Evolutionary conservation across 1,140 invertebrate genomes (phyloP).

Genomic region (Rhysida immarginata): DNA sequence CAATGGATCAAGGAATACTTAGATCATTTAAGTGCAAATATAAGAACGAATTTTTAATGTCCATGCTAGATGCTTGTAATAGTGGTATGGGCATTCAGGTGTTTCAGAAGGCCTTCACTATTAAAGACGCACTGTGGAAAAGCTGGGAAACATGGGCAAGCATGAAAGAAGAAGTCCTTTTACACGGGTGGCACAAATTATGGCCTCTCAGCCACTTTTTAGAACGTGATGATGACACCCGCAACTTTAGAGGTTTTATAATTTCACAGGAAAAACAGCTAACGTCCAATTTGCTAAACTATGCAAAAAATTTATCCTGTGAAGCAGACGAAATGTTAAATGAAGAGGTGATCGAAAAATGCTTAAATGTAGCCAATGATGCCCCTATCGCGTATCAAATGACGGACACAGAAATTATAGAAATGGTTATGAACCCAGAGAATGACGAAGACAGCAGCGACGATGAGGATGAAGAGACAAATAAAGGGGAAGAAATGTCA

Average conservation of each 20-base stretch:
- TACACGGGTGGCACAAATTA: background rate
- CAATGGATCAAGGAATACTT: background rate
- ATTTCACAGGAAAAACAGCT: background rate
- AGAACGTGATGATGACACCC: background rate
- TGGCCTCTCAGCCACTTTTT: background rate
- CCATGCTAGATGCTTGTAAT: background rate
- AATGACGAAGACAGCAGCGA: background rate
- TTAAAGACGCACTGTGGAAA: background rate
- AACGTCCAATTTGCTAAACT: background rate
- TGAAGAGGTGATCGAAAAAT: background rate
- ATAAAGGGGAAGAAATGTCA: background rate
- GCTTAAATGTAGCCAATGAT: background rate
- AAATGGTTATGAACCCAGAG: background rate
- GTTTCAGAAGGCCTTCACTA: background rate
- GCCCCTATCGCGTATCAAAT: background rate
- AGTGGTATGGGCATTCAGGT: background rate
- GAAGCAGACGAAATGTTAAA: background rate
- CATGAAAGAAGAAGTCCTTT: background rate
- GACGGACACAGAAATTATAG: background rate
- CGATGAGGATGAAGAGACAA: background rate
- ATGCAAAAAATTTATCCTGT: background rate
- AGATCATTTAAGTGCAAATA: background rate
- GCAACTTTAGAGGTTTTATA: background rate
- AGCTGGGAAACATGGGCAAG: background rate
- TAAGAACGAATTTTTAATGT: background rate